Evolutionary conservation across 2,113 vertebrate species (phyloP).

Genomic region (Calypte anna): DNA sequence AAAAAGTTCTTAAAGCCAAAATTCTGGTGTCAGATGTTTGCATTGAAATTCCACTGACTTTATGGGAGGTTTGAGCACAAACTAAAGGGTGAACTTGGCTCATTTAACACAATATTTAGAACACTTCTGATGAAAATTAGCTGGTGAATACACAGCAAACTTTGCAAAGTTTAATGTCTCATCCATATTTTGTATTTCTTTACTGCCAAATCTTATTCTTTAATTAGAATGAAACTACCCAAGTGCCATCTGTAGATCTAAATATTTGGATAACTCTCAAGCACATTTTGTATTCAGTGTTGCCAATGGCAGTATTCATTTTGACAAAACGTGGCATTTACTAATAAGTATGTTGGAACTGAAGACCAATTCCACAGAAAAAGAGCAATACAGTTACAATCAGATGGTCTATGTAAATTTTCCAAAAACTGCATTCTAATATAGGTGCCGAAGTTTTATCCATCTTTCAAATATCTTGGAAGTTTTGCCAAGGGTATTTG

Average conservation of each 20-base stretch:
- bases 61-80: not conserved
- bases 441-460: not conserved
- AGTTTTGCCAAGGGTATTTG: not conserved
- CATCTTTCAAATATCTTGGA: not conserved
- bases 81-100: not conserved
- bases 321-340: not conserved
- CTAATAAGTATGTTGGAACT: not conserved
- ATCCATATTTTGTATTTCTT: not conserved
- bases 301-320: not conserved
- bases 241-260: conserved; percentile 42
- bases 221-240: not conserved
- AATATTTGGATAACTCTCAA: conserved; percentile 40
- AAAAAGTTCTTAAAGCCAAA: not conserved
- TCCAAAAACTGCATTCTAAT: not conserved
- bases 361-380: not conserved
- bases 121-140: not conserved
- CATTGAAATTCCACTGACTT: not conserved
- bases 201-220: not conserved
- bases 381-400: not conserved
- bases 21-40: not conserved
- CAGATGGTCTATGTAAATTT: not conserved
- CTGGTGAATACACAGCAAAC: not conserved
- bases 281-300: not conserved
- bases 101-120: not conserved
- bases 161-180: not conserved